These are phyloP conservation scores for Trematomus loennbergii DNA, from an alignment of 2,113 vertebrate species.

Conservation along the genomic window DNA sequence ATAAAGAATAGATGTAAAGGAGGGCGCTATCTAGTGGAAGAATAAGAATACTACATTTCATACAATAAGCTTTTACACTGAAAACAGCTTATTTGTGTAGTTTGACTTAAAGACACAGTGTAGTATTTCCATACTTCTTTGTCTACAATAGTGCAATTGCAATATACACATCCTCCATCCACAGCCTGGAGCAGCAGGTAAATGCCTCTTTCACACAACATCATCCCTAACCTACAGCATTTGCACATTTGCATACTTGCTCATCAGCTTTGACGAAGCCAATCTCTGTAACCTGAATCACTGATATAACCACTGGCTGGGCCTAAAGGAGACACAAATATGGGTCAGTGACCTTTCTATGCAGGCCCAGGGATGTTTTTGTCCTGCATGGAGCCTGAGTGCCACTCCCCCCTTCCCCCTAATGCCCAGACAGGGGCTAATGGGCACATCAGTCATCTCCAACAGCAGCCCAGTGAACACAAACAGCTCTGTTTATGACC, in stretches of 20 bases:
- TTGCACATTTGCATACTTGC: constrained; percentile 53
- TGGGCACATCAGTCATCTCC: constrained; percentile 80
- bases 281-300: constrained; percentile 52
- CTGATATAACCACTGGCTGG: constrained; percentile 55
- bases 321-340: constrained; percentile 70
- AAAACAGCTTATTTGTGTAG: neutral
- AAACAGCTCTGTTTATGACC: constrained; percentile 77
- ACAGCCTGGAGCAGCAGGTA: constrained; percentile 40
- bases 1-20: constrained; percentile 31
- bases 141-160: constrained; percentile 6
- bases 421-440: constrained; percentile 69
- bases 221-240: constrained; percentile 43
- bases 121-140: constrained; percentile 1
- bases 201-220: constrained; percentile 18
- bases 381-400: constrained; percentile 49
- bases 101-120: constrained; percentile 14
- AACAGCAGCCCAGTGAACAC: constrained; percentile 70
- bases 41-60: constrained; percentile 31
- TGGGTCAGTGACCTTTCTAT: constrained; percentile 77
- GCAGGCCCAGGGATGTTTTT: constrained; percentile 66
- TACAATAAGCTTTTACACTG: neutral
- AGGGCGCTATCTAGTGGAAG: constrained; percentile 67
- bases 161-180: constrained; percentile 5
- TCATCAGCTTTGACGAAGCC: constrained; percentile 59
- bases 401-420: constrained; percentile 38